A percentile compares a stretch with the other conserved stretches of the same genome.
Conservation (phyloP, 2,113 vertebrate genomes). For the Rhabdornis inornatus region DNA sequence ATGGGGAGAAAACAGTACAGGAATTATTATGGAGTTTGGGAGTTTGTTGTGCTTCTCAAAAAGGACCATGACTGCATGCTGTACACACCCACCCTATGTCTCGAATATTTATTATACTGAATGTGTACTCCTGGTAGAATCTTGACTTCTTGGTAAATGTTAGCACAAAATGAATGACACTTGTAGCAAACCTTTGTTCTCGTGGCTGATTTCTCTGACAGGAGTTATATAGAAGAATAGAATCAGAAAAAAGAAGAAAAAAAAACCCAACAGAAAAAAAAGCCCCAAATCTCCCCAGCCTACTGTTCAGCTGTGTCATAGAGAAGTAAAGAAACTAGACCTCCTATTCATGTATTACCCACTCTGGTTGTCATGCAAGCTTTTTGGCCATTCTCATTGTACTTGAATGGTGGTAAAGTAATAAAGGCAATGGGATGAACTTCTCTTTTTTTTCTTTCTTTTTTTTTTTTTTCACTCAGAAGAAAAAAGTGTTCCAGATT, state of each 20-base stretch:
- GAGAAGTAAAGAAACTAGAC: constrained; percentile 24
- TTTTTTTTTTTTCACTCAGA: too few relatives aligned
- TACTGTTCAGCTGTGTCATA: constrained; percentile 10
- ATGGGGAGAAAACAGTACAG: rapidly evolving
- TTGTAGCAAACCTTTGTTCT: constrained; percentile 10
- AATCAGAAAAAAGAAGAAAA: neutral
- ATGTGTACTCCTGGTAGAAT: neutral
- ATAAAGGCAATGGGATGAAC: constrained; percentile 15
- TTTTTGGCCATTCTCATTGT: neutral
- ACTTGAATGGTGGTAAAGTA: neutral
- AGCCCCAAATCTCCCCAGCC: neutral
- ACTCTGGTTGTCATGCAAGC: neutral
- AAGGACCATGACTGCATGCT: neutral
- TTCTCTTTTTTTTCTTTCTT: neutral
- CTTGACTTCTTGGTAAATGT: neutral
- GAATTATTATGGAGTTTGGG: neutral
- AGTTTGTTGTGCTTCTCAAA: neutral
- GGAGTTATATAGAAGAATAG: constrained; percentile 6
- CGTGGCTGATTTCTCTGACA: neutral
- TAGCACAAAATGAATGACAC: neutral
- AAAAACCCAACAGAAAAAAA: neutral
- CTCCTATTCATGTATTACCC: constrained; percentile 31
- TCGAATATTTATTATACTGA: neutral
- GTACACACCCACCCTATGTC: neutral
- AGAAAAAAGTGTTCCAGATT: neutral